These are phyloP conservation scores for Anhinga anhinga DNA, from an alignment of 2,113 vertebrate genomes.

Conservation along the genomic window DNA sequence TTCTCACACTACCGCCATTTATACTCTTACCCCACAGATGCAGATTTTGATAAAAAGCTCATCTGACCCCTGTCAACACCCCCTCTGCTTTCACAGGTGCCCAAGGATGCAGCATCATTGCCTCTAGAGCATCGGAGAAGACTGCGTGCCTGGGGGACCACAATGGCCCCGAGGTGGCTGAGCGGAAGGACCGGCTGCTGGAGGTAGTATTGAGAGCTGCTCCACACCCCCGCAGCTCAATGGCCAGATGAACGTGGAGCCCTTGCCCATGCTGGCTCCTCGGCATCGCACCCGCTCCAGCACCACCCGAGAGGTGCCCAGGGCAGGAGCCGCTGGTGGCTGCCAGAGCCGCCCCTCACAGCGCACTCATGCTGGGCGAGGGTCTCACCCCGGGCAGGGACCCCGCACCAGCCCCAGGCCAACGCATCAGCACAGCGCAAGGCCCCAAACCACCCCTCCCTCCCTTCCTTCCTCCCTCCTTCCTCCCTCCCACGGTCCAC, in stretches of 20 bases:
- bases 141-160: rapidly evolving
- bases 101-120: not conserved
- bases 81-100: not conserved
- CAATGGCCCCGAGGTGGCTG: not conserved
- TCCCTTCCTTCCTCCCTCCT: not conserved
- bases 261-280: not conserved
- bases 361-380: rapidly evolving
- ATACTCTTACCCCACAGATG: not conserved
- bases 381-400: not conserved
- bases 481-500: not conserved
- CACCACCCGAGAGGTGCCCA: not conserved
- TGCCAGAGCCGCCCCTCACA: not conserved
- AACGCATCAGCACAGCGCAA: not conserved
- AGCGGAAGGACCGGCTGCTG: not conserved
- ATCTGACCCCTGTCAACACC: not conserved
- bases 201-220: rapidly evolving
- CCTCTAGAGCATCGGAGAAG: not conserved
- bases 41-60: not conserved
- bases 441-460: not conserved
- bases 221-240: not conserved
- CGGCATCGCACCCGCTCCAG: rapidly evolving
- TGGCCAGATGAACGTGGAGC: not conserved
- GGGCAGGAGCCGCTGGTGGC: not conserved
- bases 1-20: not conserved
- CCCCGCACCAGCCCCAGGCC: not conserved